Percentiles rank a stretch among this genome's conserved stretches.
phyloP scores from a whole-genome alignment of 2,113 vertebrate species.

The Dascyllus trimaculatus region DNA sequence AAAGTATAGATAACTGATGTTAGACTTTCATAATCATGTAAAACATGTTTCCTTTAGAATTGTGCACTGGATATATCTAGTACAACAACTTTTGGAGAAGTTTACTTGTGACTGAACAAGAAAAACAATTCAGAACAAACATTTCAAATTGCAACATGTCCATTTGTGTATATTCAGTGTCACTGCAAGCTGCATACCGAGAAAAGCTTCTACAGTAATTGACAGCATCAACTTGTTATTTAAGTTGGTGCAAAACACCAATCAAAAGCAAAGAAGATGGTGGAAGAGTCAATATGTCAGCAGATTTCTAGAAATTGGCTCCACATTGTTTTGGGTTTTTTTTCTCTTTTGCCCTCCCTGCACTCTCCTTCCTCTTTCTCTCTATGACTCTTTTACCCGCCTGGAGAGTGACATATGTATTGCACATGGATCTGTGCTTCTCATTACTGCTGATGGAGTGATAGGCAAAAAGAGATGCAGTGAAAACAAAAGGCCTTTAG shows the following conservation, averaged over 20 bases:
- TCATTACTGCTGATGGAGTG: conserved; percentile 32
- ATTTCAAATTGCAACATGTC: not conserved
- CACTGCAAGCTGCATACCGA: not conserved
- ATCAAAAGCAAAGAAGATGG: not conserved
- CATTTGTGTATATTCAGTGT: not conserved
- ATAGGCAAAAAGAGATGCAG: conserved; percentile 10
- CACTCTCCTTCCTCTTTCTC: too few relatives aligned
- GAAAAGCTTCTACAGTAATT: not conserved
- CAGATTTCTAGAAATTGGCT: too few relatives aligned
- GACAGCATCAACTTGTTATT: not conserved
- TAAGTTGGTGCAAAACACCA: not conserved
- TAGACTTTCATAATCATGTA: too few relatives aligned
- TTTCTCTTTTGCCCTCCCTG: too few relatives aligned
- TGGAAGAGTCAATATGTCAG: not conserved
- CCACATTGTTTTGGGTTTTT: too few relatives aligned
- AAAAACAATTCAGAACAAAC: not conserved
- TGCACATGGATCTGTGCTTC: conserved; percentile 13
- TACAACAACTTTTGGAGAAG: too few relatives aligned
- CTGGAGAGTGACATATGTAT: not conserved
- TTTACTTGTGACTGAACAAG: too few relatives aligned
- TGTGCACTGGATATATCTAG: too few relatives aligned
- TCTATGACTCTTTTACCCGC: too few relatives aligned
- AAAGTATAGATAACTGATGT: too few relatives aligned
- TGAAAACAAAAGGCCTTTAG: conserved; percentile 32
- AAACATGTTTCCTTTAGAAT: too few relatives aligned